Conservation (phyloP, 2,797 vertebrate species). For the Phyllotis vaccarum region DNA sequence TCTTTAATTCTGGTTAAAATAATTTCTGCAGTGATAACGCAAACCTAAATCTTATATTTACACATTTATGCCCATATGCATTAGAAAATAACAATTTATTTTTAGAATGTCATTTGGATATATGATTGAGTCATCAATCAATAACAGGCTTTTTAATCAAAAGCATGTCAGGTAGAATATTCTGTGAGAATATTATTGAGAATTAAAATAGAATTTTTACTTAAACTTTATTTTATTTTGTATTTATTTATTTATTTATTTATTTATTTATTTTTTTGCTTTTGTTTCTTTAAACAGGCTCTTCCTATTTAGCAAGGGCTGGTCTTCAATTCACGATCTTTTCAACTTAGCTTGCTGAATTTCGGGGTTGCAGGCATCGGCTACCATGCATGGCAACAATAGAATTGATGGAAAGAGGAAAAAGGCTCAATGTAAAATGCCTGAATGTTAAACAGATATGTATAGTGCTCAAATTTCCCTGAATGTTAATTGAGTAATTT, state of each 20-base stretch:
- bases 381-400: not conserved
- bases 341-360: not conserved
- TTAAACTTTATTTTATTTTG: not conserved
- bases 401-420: not conserved
- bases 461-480: not conserved
- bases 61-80: not conserved
- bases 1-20: not conserved
- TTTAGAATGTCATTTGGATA: not conserved
- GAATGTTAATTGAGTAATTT: constrained; percentile 1
- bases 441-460: not conserved
- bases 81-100: not conserved
- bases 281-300: not conserved
- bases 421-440: not conserved
- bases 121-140: not conserved
- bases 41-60: constrained; percentile 4
- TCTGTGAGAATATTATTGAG: not conserved
- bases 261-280: not conserved
- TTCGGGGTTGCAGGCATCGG: not conserved
- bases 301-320: not conserved
- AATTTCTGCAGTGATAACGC: not conserved
- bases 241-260: no score
- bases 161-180: not conserved
- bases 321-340: not conserved
- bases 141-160: not conserved
- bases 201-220: not conserved